Conservation (phyloP, 2,113 vertebrate genomes). For the Mesitornis unicolor region DNA sequence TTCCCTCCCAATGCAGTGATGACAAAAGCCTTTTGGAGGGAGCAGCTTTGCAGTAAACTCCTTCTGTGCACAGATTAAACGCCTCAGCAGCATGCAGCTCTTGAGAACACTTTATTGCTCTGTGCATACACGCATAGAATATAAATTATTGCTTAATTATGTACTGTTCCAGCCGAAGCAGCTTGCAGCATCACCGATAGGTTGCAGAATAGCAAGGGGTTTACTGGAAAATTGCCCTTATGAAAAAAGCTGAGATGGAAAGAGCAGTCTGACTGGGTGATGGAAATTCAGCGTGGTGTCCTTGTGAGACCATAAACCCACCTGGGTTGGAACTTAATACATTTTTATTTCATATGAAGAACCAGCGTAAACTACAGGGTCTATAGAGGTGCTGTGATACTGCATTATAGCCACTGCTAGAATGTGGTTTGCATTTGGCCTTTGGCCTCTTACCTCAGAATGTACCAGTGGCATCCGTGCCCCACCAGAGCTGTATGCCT, state of each 20-base stretch:
- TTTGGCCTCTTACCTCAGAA: background rate
- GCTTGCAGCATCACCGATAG: slow-evolving; percentile 40
- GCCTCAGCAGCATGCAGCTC: slow-evolving; percentile 67
- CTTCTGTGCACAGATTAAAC: slow-evolving; percentile 66
- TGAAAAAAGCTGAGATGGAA: background rate
- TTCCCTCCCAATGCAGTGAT: background rate
- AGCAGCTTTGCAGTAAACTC: slow-evolving; percentile 52
- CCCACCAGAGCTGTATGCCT: rapidly evolving
- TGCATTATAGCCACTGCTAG: background rate
- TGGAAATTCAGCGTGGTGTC: background rate
- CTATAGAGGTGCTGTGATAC: background rate
- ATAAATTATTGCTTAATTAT: slow-evolving; percentile 73
- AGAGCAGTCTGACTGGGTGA: background rate
- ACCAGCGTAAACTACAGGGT: background rate
- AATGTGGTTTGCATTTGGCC: slow-evolving; percentile 5
- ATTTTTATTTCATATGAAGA: background rate
- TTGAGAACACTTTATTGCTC: slow-evolving; percentile 68
- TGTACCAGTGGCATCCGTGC: rapidly evolving
- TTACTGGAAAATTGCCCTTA: slow-evolving; percentile 47
- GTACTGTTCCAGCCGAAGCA: slow-evolving; percentile 53
- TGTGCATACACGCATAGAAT: slow-evolving; percentile 58
- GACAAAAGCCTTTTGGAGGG: slow-evolving; percentile 25
- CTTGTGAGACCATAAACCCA: background rate
- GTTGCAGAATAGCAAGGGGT: slow-evolving; percentile 36
- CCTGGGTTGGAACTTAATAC: background rate